These are phyloP conservation scores for Aethina tumida DNA, from an alignment of 1,140 invertebrate genomes.

Conservation along the genomic window DNA sequence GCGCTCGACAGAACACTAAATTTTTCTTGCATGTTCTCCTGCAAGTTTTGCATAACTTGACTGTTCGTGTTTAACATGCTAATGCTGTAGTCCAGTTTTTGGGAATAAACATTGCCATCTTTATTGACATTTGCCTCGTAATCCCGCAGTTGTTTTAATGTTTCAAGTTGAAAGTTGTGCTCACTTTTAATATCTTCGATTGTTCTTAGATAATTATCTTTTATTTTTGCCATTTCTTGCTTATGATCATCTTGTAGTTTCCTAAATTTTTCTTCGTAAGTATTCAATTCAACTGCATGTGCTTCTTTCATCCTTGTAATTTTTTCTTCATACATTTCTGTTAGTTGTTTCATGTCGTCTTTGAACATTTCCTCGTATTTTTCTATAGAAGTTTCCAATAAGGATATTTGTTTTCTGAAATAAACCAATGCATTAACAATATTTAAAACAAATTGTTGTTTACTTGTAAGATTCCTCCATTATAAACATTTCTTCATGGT, in stretches of 20 bases:
- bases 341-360: slow-evolving; percentile 31
- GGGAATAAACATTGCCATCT: slow-evolving; percentile 36
- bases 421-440: background rate
- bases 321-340: slow-evolving; percentile 33
- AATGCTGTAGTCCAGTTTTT: slow-evolving; percentile 36
- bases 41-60: slow-evolving; percentile 30
- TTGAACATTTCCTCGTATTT: slow-evolving; percentile 37
- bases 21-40: slow-evolving; percentile 20
- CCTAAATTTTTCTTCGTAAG: slow-evolving; percentile 33
- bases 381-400: slow-evolving; percentile 36
- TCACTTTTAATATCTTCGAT: slow-evolving; percentile 34
- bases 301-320: slow-evolving; percentile 23
- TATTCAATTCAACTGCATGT: no score
- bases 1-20: slow-evolving; percentile 31
- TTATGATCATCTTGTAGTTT: slow-evolving; percentile 25
- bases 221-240: slow-evolving; percentile 33
- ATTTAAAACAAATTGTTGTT: slow-evolving; percentile 14
- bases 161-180: slow-evolving; percentile 34
- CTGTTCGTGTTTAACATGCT: slow-evolving; percentile 31
- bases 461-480: slow-evolving; percentile 42
- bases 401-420: slow-evolving; percentile 39
- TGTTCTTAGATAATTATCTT: slow-evolving; percentile 33
- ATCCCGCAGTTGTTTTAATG: slow-evolving; percentile 36
- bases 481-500: slow-evolving; percentile 41
- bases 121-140: slow-evolving; percentile 33